Evolutionary conservation across 2,113 vertebrate species (phyloP).

Genomic region (Campylomormyrus tamandua): DNA sequence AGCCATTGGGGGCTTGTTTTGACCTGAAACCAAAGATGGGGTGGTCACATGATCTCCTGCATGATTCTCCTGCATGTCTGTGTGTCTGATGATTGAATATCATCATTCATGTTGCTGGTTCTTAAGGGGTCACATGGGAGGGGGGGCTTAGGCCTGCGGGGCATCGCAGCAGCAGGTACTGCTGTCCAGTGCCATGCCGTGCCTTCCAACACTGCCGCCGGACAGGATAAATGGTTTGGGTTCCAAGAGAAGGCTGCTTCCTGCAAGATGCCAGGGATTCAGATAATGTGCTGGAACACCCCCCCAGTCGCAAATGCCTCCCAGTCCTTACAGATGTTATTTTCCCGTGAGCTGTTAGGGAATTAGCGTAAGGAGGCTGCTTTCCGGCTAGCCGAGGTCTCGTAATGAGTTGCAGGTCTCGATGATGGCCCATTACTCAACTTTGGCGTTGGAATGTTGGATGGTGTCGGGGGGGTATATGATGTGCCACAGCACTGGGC

Average conservation of each 20-base stretch:
- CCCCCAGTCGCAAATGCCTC: not conserved
- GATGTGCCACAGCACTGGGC: not conserved
- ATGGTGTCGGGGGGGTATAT: not conserved
- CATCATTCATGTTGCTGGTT: not conserved
- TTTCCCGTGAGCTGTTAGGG: conserved; percentile 1
- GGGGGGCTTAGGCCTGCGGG: not conserved
- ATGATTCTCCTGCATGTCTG: not conserved
- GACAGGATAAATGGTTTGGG: not conserved
- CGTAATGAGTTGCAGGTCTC: not conserved
- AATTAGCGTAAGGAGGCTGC: not conserved
- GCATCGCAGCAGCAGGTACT: not conserved
- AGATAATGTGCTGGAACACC: not conserved
- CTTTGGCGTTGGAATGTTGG: not conserved
- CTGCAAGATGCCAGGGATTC: not conserved
- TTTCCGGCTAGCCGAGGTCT: not conserved
- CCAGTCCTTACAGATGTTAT: not conserved
- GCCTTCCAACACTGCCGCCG: not conserved
- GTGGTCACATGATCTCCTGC: not conserved
- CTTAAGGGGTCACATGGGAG: not conserved
- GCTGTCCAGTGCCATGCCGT: not conserved
- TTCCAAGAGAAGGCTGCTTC: not conserved
- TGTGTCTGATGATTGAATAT: not conserved
- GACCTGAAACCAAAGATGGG: not conserved
- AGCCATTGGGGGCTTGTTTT: not conserved
- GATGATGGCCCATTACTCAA: not conserved